Conservation (phyloP, 1,140 invertebrate genomes). For the Cephus cinctus region DNA sequence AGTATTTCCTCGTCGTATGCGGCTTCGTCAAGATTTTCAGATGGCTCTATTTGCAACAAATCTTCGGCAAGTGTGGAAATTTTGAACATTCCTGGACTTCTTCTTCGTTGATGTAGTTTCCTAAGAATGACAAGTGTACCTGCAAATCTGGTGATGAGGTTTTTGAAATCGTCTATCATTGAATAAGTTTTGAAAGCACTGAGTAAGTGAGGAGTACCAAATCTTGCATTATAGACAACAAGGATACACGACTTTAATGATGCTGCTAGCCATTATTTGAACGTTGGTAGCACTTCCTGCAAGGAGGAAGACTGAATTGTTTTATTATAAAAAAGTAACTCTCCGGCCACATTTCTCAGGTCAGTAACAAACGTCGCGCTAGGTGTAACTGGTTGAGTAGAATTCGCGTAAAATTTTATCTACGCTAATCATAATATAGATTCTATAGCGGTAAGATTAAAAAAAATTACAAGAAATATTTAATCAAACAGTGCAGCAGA, state of each 20-base stretch:
- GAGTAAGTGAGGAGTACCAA: constrained; percentile 6
- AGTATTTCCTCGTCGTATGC: constrained; percentile 13
- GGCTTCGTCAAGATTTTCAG: constrained; percentile 13
- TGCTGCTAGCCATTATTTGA: constrained; percentile 5
- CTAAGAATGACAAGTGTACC: constrained; percentile 8
- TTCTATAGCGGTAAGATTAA: no score
- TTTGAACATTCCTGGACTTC: constrained; percentile 12
- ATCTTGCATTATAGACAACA: constrained; percentile 13
- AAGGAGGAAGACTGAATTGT: neutral
- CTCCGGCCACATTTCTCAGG: neutral
- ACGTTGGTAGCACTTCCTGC: constrained; percentile 3
- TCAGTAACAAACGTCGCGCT: neutral
- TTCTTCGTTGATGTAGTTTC: constrained; percentile 8
- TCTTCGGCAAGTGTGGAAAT: constrained; percentile 11
- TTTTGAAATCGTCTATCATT: constrained; percentile 8
- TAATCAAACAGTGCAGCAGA: no score
- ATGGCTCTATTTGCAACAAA: neutral
- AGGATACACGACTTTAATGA: constrained; percentile 6
- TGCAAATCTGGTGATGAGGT: constrained; percentile 8
- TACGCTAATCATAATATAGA: no score
- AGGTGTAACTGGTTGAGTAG: neutral
- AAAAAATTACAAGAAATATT: no score
- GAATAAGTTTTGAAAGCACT: constrained; percentile 2
- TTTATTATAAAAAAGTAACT: neutral
- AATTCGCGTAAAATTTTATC: neutral